Evolutionary conservation across 2,113 vertebrate species (phyloP).

Genomic region (human (Homo sapiens)): DNA sequence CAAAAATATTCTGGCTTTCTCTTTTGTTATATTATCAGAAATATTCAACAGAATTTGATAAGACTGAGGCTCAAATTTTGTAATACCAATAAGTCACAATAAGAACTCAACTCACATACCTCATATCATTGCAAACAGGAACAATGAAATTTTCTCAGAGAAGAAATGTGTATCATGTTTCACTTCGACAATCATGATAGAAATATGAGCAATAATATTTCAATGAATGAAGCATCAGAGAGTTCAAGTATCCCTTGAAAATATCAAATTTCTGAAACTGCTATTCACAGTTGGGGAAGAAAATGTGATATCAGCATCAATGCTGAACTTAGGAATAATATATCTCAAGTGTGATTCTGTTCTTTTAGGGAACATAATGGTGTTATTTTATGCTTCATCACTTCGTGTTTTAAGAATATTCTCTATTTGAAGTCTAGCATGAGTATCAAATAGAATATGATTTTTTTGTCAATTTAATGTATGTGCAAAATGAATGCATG

Average conservation of each 20-base stretch:
- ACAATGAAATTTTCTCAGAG: background rate
- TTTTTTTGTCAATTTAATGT: constrained; percentile 8
- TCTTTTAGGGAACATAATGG: constrained; percentile 5
- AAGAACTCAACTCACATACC: background rate
- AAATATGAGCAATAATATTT: background rate
- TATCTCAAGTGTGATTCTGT: constrained; percentile 2
- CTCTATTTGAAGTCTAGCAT: constrained; percentile 18
- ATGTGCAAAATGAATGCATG: constrained; percentile 45
- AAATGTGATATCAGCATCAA: background rate
- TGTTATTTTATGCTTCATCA: constrained; percentile 43
- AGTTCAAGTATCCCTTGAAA: background rate
- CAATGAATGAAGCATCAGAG: background rate
- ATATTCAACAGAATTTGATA: background rate
- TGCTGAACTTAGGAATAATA: background rate
- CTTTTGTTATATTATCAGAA: background rate
- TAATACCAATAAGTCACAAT: background rate
- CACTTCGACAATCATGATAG: background rate
- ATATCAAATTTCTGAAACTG: constrained; percentile 41
- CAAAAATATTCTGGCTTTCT: background rate
- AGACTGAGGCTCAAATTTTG: background rate
- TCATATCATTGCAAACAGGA: background rate
- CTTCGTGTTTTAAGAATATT: constrained; percentile 44
- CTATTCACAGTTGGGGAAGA: constrained; percentile 2
- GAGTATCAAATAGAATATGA: background rate
- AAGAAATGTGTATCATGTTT: background rate